These are phyloP conservation scores for Calonectris borealis DNA, from an alignment of 2,113 vertebrate species.

Conservation along the genomic window DNA sequence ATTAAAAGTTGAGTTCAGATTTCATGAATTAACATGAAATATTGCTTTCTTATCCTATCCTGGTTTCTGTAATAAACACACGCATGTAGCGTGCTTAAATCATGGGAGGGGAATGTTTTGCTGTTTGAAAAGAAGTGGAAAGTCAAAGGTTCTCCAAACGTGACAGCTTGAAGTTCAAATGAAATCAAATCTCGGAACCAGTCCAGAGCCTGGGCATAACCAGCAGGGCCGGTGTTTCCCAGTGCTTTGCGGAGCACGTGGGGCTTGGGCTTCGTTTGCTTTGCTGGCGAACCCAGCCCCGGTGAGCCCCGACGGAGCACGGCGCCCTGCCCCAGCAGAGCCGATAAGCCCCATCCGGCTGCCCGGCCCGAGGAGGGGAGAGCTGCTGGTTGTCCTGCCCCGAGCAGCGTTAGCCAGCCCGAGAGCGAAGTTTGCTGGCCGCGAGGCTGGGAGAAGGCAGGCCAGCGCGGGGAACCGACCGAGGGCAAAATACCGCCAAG, in stretches of 20 bases:
- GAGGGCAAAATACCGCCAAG: background rate
- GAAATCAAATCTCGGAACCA: background rate
- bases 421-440: fast-evolving
- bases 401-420: background rate
- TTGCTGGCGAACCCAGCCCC: background rate
- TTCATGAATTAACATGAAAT: slow-evolving; percentile 61
- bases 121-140: background rate
- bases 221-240: background rate
- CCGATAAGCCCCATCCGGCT: background rate
- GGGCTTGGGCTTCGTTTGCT: background rate
- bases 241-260: background rate
- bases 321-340: background rate
- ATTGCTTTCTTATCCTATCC: slow-evolving; percentile 40
- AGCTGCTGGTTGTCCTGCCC: background rate
- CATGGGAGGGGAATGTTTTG: background rate
- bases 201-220: background rate
- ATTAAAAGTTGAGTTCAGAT: slow-evolving; percentile 59
- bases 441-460: background rate
- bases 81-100: slow-evolving; percentile 6
- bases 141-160: background rate
- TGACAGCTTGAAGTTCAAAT: background rate
- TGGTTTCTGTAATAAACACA: slow-evolving; percentile 47
- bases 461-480: fast-evolving
- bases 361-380: background rate
- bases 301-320: fast-evolving